These are phyloP conservation scores for Bradypodion pumilum DNA, from an alignment of 2,797 vertebrate species.

Conservation along the genomic window DNA sequence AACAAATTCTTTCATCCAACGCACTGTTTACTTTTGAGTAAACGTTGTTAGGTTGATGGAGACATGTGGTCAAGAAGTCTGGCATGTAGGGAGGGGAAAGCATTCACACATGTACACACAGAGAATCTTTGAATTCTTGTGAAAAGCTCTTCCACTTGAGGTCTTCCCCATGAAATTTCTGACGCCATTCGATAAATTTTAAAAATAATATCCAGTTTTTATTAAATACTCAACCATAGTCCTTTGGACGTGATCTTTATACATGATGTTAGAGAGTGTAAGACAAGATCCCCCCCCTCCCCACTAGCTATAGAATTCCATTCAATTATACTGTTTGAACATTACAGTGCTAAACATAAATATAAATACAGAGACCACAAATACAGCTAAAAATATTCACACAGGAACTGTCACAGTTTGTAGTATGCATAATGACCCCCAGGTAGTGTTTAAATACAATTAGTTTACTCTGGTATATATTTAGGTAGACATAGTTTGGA, in stretches of 20 bases:
- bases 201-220: slow-evolving; percentile 85
- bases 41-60: background rate
- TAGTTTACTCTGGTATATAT: slow-evolving; percentile 65
- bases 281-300: slow-evolving; percentile 63
- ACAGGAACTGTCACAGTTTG: slow-evolving; percentile 83
- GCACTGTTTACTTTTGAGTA: background rate
- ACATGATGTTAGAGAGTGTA: slow-evolving; percentile 74
- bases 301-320: slow-evolving; percentile 79
- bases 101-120: background rate
- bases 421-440: slow-evolving; percentile 77
- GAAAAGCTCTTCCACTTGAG: background rate
- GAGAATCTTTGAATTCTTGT: background rate
- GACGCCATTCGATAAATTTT: slow-evolving; percentile 72
- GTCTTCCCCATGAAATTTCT: slow-evolving; percentile 56
- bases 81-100: no score
- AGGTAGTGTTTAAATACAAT: slow-evolving; percentile 77
- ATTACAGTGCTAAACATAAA: slow-evolving; percentile 84
- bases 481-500: slow-evolving; percentile 58
- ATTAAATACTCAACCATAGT: slow-evolving; percentile 86
- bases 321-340: slow-evolving; percentile 75
- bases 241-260: slow-evolving; percentile 79
- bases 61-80: background rate
- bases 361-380: slow-evolving; percentile 85
- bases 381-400: slow-evolving; percentile 82
- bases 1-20: background rate